Evolutionary conservation across 64 coral and sea anemone genomes (phyloP), one percentile per base, ranked within the genome.

Genomic region (Dendronephthya gigantea): DNA sequence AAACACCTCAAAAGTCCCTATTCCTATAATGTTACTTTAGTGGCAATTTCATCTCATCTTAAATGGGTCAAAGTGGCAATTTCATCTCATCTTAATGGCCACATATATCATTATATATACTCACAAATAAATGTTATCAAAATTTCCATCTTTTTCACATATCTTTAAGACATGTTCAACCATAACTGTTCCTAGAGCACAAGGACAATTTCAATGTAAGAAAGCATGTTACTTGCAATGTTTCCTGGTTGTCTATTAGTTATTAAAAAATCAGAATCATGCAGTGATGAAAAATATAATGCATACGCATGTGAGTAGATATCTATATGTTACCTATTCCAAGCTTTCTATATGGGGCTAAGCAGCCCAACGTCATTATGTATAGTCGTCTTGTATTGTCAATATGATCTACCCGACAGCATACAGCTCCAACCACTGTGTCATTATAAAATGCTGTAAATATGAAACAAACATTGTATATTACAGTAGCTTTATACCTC

Each of bases 81-180:
- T n/a, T n/a, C 43, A 82, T 82, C 6, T 49, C 10, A 72, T 74
- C 12, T 19, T 66, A 23, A 85, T 55, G n/a, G 27, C 0, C 15
- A 39, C 32, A 6, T 65, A 34, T 8, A 12, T 68, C 37, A 1
- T 49, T 32, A 8, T 16, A 16, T 40, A 81, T 88, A 91, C 95
- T 98, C 90, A 98, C 95, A 98, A 87, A 85, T 98, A 98, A n/a
- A 93, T 90, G 84, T 98, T 98, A 87, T 98, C 95, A 66, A 98
- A 93, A 84, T 93, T 98, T 70, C 95, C 95, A 93, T 98, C 95
- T 23, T 93, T 98, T 87, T 98, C 95, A 91, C 95, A 98, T 33
- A 93, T 91, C 56, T 98, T 98, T 28, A 98, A 68, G 33, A 98
- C 95, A 98, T 98, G 95, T 83, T 98, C 92, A 36, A 98, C 88